Base-by-base conservation (phyloP, 2,113 vertebrate genomes). In the Cavia aperea region DNA sequence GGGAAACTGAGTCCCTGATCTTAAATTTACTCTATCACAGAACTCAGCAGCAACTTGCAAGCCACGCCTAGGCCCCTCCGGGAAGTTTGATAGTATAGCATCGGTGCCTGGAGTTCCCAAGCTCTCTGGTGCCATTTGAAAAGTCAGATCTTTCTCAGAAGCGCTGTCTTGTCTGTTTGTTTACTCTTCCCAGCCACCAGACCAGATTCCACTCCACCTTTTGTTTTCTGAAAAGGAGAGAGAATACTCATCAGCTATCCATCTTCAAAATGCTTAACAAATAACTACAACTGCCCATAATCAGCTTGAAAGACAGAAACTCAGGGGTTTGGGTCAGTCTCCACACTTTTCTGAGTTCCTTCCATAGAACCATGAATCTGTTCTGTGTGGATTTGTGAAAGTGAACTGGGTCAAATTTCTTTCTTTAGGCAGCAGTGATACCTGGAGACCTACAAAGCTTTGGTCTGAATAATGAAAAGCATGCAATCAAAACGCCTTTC, bases 401-500 rank as follows among this genome's bases (percentile, higher is more conserved):
- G 54, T 29, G 4, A 79, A 63, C 60, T 62, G 46, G 26, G 5
- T 89, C 70, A 63, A 75, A 0, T 81, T 65, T 46, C 77, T 81
- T 84, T 78, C 85, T 72, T 54, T 19, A 65, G 16, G 58, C 58
- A 82, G 70, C 1, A 1, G 19, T 70, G 39, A 94, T 81, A 72
- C 86, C 81, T 78, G 83, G 46, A 65, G 58, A 65, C 21, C 19
- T 51, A 18, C 1, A n/a, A 21, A 5, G 63, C 70, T 81, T 91
- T 81, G 39, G 26, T 62, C 88, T 88, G 60, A 91, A 92, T 88
- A 66, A 82, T 86, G 72, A 83, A 82, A 91, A 83, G 63, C 7
- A 26, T 46, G 3, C 43, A 33, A 66, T 54, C 62, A 62, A 88
- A 86, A 33, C 14, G n/a, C 46, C 11, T 36, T 49, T 91, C 72